Base-by-base conservation (phyloP, 2,113 vertebrate species). In the Callocephalon fimbriatum region DNA sequence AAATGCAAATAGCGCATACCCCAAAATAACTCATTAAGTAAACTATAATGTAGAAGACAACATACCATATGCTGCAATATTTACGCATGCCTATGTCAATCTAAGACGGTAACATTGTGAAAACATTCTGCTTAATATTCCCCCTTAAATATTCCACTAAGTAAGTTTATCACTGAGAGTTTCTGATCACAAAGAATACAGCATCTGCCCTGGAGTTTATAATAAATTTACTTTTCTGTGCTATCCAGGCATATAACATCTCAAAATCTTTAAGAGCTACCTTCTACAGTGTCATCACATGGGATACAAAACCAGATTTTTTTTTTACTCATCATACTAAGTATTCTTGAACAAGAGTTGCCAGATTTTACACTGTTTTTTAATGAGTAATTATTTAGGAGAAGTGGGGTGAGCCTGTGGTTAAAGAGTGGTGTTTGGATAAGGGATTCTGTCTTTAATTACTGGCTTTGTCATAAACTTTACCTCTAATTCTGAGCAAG, bases 401-500 rank as follows among this genome's bases (percentile, higher is more conserved):
- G 48, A 86, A 80, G 18, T 32, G 75, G 51, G 22, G 40, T 53
- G 42, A 88, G 29, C 31, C 61, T 80, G 40, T 38, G 56, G 78
- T 86, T 88, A 71, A 94, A 80, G 45, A 83, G 88, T 27, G 12
- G 73, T 65, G 61, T 67, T 51, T 63, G 21, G n/a, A 85, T 86
- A 70, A 79, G 32, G 31, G 23, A 32, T 79, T 78, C 86, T 94
- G 84, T 47, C 48, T 88, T 91, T 59, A 94, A 84, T 74, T 76
- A 82, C 27, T 62, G 40, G n/a, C 50, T 95, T 88, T 90, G 80
- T 71, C 61, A 93, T 59, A 89, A 86, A 81, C 65, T 72, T 92
- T 75, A 59, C 26, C n/a, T 76, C n/a, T 82, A 70, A 62, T 42
- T 76, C 68, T 35, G 61, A 81, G 72, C 45, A 90, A 93, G 31